These are phyloP conservation scores for Hyperoplus lanceolatus DNA, from an alignment of 2,797 vertebrate genomes.

Conservation along the genomic window DNA sequence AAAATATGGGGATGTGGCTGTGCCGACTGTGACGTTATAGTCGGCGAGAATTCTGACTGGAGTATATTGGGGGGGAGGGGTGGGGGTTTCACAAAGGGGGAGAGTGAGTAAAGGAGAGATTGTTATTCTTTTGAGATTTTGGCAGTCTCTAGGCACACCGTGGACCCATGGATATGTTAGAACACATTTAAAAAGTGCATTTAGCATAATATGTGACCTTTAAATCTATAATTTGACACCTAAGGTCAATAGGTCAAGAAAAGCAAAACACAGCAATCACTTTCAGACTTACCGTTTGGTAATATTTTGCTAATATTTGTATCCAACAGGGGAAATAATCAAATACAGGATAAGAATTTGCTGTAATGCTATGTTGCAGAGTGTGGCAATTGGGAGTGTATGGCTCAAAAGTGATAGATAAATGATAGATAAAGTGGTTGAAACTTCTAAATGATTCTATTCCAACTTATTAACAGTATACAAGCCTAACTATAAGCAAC, in stretches of 20 bases:
- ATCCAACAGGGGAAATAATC: background rate
- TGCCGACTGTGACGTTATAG: too few relatives aligned
- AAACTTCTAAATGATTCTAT: too few relatives aligned
- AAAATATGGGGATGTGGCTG: too few relatives aligned
- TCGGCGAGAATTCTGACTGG: too few relatives aligned
- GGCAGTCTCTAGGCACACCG: too few relatives aligned
- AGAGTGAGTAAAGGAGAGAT: too few relatives aligned
- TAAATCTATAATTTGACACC: background rate
- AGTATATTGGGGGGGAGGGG: too few relatives aligned
- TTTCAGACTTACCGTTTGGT: background rate
- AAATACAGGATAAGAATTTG: background rate
- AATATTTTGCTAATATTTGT: background rate
- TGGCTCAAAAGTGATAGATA: background rate
- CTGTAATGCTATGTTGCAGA: background rate
- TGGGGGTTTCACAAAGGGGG: too few relatives aligned
- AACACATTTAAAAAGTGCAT: too few relatives aligned
- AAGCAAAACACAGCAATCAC: background rate
- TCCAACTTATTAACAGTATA: background rate
- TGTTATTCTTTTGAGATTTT: too few relatives aligned
- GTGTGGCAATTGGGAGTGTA: fast-evolving
- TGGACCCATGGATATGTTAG: too few relatives aligned
- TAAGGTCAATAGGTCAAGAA: background rate
- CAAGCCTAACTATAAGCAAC: background rate
- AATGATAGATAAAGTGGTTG: background rate
- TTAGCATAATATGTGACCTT: too few relatives aligned